Conservation (phyloP, 2,797 vertebrate species). For the Botia almorhae region DNA sequence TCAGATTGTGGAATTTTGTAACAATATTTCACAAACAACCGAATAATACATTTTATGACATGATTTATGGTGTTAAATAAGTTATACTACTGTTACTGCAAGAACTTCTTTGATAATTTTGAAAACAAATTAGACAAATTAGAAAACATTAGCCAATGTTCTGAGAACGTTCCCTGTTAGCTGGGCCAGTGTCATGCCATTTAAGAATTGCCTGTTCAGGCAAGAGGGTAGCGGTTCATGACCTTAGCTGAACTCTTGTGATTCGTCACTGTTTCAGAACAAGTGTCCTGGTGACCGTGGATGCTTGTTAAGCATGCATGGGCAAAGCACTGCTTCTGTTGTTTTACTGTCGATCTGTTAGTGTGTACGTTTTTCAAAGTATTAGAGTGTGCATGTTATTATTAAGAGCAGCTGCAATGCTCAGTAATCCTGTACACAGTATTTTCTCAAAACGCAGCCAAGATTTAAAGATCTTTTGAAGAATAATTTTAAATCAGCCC, state of each 20-base stretch:
- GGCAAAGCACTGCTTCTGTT: background rate
- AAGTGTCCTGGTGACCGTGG: constrained; percentile 13
- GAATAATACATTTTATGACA: no score
- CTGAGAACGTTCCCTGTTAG: no score
- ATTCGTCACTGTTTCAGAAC: constrained; percentile 49
- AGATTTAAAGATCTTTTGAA: constrained; percentile 14
- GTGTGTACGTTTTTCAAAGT: background rate
- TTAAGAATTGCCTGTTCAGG: background rate
- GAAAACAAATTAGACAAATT: no score
- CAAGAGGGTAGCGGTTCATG: constrained; percentile 5
- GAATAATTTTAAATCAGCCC: background rate
- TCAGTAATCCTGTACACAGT: background rate
- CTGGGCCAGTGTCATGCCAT: background rate
- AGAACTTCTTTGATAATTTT: no score
- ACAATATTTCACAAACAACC: no score
- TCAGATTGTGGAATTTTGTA: no score
- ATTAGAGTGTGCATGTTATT: background rate
- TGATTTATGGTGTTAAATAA: no score
- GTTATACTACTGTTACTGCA: no score
- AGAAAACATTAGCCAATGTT: no score
- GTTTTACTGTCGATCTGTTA: constrained; percentile 5
- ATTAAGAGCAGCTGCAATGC: constrained; percentile 17
- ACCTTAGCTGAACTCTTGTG: constrained; percentile 49
- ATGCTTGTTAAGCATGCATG: constrained; percentile 27
- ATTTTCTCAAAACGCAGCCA: background rate